Evolutionary conservation across 1,140 invertebrate genomes (phyloP).

Genomic region (Heliconius eleuchia): DNA sequence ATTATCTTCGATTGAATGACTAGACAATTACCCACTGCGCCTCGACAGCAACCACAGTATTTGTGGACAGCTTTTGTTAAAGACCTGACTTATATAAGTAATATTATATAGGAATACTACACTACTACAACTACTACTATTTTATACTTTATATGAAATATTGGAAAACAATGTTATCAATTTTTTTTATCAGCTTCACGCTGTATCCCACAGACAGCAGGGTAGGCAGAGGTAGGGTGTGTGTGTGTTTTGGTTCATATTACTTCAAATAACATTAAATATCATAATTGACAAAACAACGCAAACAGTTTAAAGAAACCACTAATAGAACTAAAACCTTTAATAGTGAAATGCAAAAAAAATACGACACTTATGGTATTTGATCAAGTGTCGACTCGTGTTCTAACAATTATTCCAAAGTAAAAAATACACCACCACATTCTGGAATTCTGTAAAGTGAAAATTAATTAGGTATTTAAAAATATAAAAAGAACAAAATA

Average conservation of each 20-base stretch:
- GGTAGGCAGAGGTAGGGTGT: too few relatives aligned
- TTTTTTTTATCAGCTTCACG: too few relatives aligned
- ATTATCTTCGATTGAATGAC: too few relatives aligned
- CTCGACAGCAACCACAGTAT: too few relatives aligned
- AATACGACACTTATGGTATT: not conserved
- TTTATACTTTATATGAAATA: too few relatives aligned
- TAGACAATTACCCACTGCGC: too few relatives aligned
- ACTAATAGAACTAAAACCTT: not conserved
- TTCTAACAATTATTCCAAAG: slow-evolving; percentile 62
- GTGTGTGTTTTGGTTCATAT: not conserved
- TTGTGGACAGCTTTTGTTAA: too few relatives aligned
- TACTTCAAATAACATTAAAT: not conserved
- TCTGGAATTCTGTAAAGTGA: slow-evolving; percentile 74
- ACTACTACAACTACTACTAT: too few relatives aligned
- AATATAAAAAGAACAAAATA: slow-evolving; percentile 6
- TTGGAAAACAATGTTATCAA: too few relatives aligned
- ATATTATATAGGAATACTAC: too few relatives aligned
- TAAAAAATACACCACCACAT: slow-evolving; percentile 71
- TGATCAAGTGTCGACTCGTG: not conserved
- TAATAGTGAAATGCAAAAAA: not conserved
- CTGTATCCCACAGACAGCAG: too few relatives aligned
- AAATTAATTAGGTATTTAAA: slow-evolving; percentile 20
- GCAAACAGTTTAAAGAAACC: not conserved
- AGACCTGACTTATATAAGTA: too few relatives aligned
- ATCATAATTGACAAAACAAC: not conserved